Base-by-base conservation (phyloP, 2,888 invertebrate species). In the Schizotus pectinicornis region DNA sequence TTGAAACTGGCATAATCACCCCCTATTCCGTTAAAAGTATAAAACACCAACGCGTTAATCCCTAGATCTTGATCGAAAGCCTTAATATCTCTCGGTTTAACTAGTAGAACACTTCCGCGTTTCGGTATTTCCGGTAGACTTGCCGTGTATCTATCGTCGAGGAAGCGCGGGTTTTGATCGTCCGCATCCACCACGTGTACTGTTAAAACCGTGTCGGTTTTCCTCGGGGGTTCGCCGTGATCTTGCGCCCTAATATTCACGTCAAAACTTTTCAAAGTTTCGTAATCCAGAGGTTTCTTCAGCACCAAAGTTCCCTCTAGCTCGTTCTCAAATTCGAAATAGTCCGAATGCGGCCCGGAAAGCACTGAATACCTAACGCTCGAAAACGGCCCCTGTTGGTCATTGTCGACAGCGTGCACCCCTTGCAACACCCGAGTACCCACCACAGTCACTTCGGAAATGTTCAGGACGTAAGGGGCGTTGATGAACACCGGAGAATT, bases 131-230 rank as follows among this genome's bases (percentile, higher is more conserved):
- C 83, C 0, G 91, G 89, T 51, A 95, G 71, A 6, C 85, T 80
- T 0, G 91, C 87, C 37, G 85, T 85, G 50, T 73, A 77, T 63
- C 90, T 86, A 41, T 93, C 91, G 61, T 88, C 85, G 6, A 84
- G 74, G 75, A 94, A 95, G 69, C 85, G 85, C 0, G 95, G 95
- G 81, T 95, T 95, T 80, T 95, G 94, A 78, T 95, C 95, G 72
- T 95, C 95, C 0, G 94, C 94, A 77, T 95, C 95, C 13, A 92
- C 86, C 38, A 95, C 89, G 61, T 89, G 87, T 0, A 95, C 90
- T 2, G 85, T 84, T 2, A 95, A 83, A 30, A 84, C 80, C 0
- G 94, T 90, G 71, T 92, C 91, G 35, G 89, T 88, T 72, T 85
- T 86, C 67, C 86, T 85, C 0, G 94, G 89, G 1, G 94, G 94